Conservation (phyloP, 1,140 invertebrate species). For the Popillia japonica region DNA sequence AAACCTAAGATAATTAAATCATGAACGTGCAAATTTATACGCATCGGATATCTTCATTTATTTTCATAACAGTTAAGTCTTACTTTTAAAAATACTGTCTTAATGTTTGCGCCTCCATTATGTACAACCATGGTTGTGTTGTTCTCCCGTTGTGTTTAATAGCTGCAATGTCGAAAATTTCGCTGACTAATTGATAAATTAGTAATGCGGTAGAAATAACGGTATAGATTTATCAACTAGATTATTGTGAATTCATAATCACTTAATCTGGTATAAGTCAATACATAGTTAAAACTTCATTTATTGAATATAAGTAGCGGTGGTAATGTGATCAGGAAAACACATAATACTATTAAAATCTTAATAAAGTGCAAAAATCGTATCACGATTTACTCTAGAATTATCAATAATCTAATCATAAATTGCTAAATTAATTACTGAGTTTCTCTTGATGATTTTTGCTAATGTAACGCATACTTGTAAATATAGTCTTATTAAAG, state of each 20-base stretch:
- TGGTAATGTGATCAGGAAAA: no score
- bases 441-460: no score
- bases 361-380: no score
- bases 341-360: no score
- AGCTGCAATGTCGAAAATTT: conserved; percentile 23
- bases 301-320: neutral
- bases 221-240: neutral
- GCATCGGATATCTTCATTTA: conserved; percentile 23
- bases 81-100: neutral
- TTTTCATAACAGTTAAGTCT: conserved; percentile 17
- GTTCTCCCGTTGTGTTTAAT: neutral
- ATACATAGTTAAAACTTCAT: neutral
- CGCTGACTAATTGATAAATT: conserved; percentile 21
- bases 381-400: no score
- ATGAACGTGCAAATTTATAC: conserved; percentile 5
- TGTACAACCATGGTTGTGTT: neutral
- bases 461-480: neutral
- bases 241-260: conserved; percentile 9
- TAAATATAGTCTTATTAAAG: neutral
- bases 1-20: conserved; percentile 17
- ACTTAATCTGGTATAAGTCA: neutral
- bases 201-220: conserved; percentile 24
- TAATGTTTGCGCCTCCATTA: neutral
- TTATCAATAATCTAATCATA: no score
- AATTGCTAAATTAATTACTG: no score